Percentiles rank a stretch among this genome's conserved stretches.
phyloP scores from a whole-genome alignment of 1,140 invertebrate species.

The Drosophila sp. region DNA sequence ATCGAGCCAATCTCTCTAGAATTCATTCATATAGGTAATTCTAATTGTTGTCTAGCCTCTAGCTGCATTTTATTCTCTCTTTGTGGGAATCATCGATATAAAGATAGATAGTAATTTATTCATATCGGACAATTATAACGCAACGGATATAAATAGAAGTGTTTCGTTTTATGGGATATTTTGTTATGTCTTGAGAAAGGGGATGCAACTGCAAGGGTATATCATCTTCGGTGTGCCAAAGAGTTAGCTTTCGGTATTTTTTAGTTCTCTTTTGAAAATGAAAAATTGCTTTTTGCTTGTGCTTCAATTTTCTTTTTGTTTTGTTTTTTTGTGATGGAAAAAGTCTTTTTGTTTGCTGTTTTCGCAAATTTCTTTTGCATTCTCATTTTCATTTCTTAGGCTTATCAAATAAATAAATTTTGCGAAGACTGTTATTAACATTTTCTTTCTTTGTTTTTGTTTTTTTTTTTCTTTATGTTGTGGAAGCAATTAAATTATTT shows the following conservation, averaged over 20 bases:
- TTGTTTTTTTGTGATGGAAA: slow-evolving; percentile 22
- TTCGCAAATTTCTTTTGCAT: slow-evolving; percentile 27
- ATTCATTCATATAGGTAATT: too few species aligned
- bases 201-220: background rate
- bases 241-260: slow-evolving; percentile 10
- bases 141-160: background rate
- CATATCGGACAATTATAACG: background rate
- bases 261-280: slow-evolving; percentile 57
- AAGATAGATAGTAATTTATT: background rate
- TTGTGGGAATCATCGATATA: too few species aligned
- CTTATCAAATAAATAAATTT: slow-evolving; percentile 29
- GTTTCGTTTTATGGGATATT: too few species aligned
- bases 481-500: slow-evolving; percentile 63
- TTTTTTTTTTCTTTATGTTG: slow-evolving; percentile 20
- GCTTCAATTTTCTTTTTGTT: slow-evolving; percentile 27
- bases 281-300: slow-evolving; percentile 53
- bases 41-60: too few species aligned
- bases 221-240: background rate
- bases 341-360: slow-evolving; percentile 50
- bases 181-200: too few species aligned
- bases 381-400: slow-evolving; percentile 26
- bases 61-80: background rate
- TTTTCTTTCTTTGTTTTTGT: background rate
- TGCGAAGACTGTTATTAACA: slow-evolving; percentile 12
- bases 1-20: too few species aligned